Percentiles rank a stretch among this genome's conserved stretches.
These are phyloP conservation scores for Eurytoma adleriae DNA, from an alignment of 2,888 invertebrate genomes.

Conservation along the genomic window DNA sequence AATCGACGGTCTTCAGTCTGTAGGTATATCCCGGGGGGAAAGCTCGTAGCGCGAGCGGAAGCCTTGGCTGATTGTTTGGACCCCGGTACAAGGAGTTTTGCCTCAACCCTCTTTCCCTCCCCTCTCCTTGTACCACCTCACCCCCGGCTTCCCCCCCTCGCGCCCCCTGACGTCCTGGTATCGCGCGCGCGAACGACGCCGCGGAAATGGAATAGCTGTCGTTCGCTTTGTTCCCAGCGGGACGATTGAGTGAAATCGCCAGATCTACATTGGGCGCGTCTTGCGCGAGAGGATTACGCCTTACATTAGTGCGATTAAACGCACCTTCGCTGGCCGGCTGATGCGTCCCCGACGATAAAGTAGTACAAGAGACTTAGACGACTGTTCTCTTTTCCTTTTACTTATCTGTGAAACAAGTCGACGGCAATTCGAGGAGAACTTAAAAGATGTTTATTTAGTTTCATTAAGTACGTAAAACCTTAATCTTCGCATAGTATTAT, in stretches of 20 bases:
- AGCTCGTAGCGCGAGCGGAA: slow-evolving; percentile 10
- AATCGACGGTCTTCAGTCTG: slow-evolving; percentile 42
- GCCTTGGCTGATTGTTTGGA: slow-evolving; percentile 55
- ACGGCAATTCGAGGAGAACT: neutral
- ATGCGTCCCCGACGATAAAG: neutral
- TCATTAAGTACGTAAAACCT: too few species aligned
- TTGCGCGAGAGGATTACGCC: slow-evolving; percentile 32
- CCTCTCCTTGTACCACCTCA: too few species aligned
- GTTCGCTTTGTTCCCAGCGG: slow-evolving; percentile 57
- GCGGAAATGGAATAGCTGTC: slow-evolving; percentile 55
- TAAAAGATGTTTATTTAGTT: too few species aligned
- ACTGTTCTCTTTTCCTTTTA: neutral
- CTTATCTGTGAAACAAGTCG: neutral
- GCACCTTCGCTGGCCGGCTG: slow-evolving; percentile 5
- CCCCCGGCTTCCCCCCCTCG: too few species aligned
- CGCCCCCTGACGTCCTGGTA: slow-evolving; percentile 7
- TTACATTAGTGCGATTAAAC: slow-evolving; percentile 50
- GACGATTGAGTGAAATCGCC: slow-evolving; percentile 57
- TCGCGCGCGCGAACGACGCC: slow-evolving; percentile 19
- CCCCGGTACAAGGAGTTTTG: slow-evolving; percentile 35
- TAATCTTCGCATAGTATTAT: too few species aligned
- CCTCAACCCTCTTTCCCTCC: too few species aligned
- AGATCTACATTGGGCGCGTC: slow-evolving; percentile 46
- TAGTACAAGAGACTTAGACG: neutral
- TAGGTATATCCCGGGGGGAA: slow-evolving; percentile 11